Evolutionary conservation across 2,888 invertebrate genomes (phyloP).

Genomic region (Troides helena): DNA sequence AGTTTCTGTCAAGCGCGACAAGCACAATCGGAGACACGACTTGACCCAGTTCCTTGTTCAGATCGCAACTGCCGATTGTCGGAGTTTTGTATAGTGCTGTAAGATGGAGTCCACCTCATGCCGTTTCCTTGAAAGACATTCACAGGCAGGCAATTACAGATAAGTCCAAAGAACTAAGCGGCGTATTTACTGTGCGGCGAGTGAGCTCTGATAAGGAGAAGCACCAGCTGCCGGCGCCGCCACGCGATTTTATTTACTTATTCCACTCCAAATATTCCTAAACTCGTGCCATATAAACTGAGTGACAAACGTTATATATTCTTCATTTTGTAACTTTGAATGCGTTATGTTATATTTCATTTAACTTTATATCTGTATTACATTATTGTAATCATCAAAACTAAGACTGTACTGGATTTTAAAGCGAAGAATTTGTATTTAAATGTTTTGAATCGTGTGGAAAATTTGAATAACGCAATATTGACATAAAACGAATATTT

Average conservation of each 20-base stretch:
- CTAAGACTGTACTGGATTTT: too few relatives aligned
- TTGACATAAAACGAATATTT: too few relatives aligned
- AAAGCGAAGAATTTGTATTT: too few relatives aligned
- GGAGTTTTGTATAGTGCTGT: slow-evolving; percentile 64
- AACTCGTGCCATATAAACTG: slow-evolving; percentile 12
- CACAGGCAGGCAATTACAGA: slow-evolving; percentile 78
- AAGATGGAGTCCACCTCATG: slow-evolving; percentile 71
- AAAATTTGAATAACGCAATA: too few relatives aligned
- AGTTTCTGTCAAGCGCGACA: neutral
- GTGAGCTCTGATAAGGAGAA: slow-evolving; percentile 53
- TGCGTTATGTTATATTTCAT: too few relatives aligned
- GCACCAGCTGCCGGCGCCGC: slow-evolving; percentile 32
- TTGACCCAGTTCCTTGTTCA: slow-evolving; percentile 66
- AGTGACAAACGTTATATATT: slow-evolving; percentile 9
- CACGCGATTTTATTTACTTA: slow-evolving; percentile 30
- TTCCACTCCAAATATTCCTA: slow-evolving; percentile 23
- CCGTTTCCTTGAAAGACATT: slow-evolving; percentile 76
- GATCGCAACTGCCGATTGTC: slow-evolving; percentile 58
- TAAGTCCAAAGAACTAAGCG: slow-evolving; percentile 73
- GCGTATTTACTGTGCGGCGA: slow-evolving; percentile 72
- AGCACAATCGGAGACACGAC: slow-evolving; percentile 40
- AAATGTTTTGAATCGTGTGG: too few relatives aligned
- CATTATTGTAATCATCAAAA: too few relatives aligned
- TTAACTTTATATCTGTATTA: too few relatives aligned
- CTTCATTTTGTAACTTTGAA: too few relatives aligned